phyloP scores from a whole-genome alignment of 2,888 invertebrate species.

The Folsomia manolachei region DNA sequence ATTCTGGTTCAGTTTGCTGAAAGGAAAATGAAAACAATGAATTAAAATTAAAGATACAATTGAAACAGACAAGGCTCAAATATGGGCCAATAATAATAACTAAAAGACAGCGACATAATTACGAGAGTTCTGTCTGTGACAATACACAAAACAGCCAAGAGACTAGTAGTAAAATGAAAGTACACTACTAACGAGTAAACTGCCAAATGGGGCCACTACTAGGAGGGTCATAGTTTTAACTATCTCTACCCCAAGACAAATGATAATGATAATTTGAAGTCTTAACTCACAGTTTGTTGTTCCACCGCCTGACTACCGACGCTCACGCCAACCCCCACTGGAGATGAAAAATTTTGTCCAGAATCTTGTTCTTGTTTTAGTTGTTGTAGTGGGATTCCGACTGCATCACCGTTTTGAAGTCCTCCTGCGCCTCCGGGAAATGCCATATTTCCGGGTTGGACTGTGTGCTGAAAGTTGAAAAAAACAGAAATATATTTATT shows the following conservation, averaged over 20 bases:
- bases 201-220: background rate
- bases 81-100: no score
- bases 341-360: slow-evolving; percentile 53
- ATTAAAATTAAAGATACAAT: slow-evolving; percentile 1
- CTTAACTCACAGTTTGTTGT: slow-evolving; percentile 53
- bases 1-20: slow-evolving; percentile 63
- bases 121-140: background rate
- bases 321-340: slow-evolving; percentile 56
- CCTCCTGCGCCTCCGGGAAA: slow-evolving; percentile 52
- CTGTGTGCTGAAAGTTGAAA: slow-evolving; percentile 77
- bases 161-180: no score
- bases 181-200: background rate
- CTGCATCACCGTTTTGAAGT: slow-evolving; percentile 48
- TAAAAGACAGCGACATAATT: no score
- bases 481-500: slow-evolving; percentile 24
- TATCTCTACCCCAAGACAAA: background rate
- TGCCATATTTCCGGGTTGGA: slow-evolving; percentile 70
- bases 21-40: slow-evolving; percentile 51
- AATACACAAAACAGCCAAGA: background rate
- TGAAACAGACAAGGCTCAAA: no score
- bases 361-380: slow-evolving; percentile 42
- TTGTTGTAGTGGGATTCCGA: slow-evolving; percentile 37
- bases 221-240: background rate
- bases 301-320: slow-evolving; percentile 51
- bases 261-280: background rate